Evolutionary conservation across 1,140 invertebrate genomes (phyloP).

Genomic region (Lasioglossum baleicum): DNA sequence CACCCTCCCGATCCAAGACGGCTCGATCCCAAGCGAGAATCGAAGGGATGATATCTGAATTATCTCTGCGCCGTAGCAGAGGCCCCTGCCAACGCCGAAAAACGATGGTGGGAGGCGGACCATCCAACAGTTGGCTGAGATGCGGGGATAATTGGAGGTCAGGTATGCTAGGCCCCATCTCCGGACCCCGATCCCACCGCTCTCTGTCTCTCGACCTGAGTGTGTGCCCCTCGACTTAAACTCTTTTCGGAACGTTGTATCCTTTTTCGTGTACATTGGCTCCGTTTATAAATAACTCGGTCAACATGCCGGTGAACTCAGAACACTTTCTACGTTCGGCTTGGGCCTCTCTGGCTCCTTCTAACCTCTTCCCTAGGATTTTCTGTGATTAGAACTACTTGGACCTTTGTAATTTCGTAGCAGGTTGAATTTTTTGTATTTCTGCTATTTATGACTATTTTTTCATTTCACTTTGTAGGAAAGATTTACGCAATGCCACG

Average conservation of each 20-base stretch:
- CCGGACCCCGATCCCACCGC: not conserved
- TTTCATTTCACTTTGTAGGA: too few species aligned
- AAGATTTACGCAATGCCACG: too few species aligned
- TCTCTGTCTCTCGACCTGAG: not conserved
- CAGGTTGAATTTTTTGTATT: too few species aligned
- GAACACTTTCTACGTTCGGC: too few species aligned
- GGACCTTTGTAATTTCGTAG: too few species aligned
- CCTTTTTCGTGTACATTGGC: not conserved
- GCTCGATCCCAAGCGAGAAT: constrained; percentile 50
- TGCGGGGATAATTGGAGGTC: constrained; percentile 69
- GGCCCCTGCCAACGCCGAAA: constrained; percentile 46
- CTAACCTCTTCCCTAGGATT: too few species aligned
- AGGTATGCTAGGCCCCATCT: constrained; percentile 60
- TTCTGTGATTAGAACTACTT: too few species aligned
- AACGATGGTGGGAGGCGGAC: constrained; percentile 2
- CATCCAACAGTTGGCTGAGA: constrained; percentile 63
- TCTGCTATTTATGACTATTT: too few species aligned
- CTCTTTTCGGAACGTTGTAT: not conserved
- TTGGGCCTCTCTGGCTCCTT: too few species aligned
- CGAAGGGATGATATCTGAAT: constrained; percentile 71
- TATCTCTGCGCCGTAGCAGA: constrained; percentile 52
- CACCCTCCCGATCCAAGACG: constrained; percentile 43
- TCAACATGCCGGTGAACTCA: too few species aligned
- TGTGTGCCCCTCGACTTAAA: constrained; percentile 37
- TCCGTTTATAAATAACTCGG: too few species aligned